A percentile compares a stretch with the other conserved stretches of the same genome.
Evolutionary conservation across 2,888 invertebrate species (phyloP).

Genomic region (Drosophila merina): DNA sequence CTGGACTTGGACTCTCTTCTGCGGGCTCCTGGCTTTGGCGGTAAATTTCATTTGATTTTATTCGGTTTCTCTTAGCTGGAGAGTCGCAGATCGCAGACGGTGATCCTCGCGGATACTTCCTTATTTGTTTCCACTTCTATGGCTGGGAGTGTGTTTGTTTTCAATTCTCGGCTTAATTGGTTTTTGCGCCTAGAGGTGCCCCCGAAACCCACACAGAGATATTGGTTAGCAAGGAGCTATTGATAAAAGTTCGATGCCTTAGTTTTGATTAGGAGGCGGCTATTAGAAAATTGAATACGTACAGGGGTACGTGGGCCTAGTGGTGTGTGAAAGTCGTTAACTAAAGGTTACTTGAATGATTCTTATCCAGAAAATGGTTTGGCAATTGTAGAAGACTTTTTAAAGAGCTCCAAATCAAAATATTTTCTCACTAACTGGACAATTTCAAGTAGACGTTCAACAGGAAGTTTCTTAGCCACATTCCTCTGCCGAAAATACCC

Average conservation of each 20-base stretch:
- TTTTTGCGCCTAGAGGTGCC: constrained; percentile 69
- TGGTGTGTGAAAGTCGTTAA: constrained; percentile 37
- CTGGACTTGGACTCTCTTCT: constrained; percentile 20
- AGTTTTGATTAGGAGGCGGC: constrained; percentile 73
- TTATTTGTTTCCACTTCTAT: constrained; percentile 59
- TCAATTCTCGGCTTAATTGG: constrained; percentile 66
- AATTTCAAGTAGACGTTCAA: not conserved
- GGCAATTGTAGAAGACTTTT: constrained; percentile 20
- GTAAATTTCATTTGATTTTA: constrained; percentile 79
- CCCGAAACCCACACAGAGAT: constrained; percentile 24
- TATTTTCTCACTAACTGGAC: not conserved
- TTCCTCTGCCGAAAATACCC: constrained; percentile 1
- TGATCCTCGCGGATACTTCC: constrained; percentile 62
- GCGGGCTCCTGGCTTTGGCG: constrained; percentile 51
- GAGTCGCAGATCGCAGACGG: constrained; percentile 47
- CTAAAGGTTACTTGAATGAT: constrained; percentile 41
- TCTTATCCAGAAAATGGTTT: constrained; percentile 48
- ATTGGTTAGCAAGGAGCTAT: constrained; percentile 2
- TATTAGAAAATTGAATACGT: constrained; percentile 76
- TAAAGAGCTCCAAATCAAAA: not conserved
- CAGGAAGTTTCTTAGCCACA: constrained; percentile 24
- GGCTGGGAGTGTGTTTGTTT: constrained; percentile 29
- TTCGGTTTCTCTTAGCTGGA: constrained; percentile 50
- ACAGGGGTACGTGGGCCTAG: constrained; percentile 12
- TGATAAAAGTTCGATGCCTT: constrained; percentile 63